A percentile compares a stretch with the other conserved stretches of the same genome.
Evolutionary conservation across 1,140 invertebrate species (phyloP).

Genomic region (Drosophila paulistorum): DNA sequence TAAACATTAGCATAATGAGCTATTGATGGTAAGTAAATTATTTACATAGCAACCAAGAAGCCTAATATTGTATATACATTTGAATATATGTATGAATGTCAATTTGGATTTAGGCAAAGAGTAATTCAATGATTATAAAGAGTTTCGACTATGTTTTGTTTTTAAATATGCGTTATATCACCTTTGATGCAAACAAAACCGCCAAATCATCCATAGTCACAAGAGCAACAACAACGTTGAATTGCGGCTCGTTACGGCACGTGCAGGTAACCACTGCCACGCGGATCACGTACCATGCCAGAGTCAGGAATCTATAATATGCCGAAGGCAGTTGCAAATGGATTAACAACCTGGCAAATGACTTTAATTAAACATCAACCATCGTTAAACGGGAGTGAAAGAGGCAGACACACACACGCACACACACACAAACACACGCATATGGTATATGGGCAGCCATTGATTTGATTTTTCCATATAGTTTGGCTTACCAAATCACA

Average conservation of each 20-base stretch:
- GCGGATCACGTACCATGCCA: not conserved
- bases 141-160: not conserved
- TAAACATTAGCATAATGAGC: too few relatives aligned
- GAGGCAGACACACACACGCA: too few relatives aligned
- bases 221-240: not conserved
- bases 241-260: not conserved
- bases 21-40: too few relatives aligned
- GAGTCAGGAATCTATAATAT: not conserved
- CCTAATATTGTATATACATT: too few relatives aligned
- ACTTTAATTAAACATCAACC: constrained; percentile 5
- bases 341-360: not conserved
- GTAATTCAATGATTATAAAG: not conserved
- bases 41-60: too few relatives aligned
- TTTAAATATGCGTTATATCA: not conserved
- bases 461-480: constrained; percentile 3
- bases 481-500: not conserved
- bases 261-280: not conserved
- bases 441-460: not conserved
- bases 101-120: too few relatives aligned
- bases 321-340: not conserved
- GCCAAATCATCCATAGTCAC: constrained; percentile 1
- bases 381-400: not conserved
- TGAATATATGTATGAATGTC: too few relatives aligned
- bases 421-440: not conserved
- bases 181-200: not conserved